Evolutionary conservation across 2,113 vertebrate species (phyloP).

Genomic region (Pterophyllum scalare): DNA sequence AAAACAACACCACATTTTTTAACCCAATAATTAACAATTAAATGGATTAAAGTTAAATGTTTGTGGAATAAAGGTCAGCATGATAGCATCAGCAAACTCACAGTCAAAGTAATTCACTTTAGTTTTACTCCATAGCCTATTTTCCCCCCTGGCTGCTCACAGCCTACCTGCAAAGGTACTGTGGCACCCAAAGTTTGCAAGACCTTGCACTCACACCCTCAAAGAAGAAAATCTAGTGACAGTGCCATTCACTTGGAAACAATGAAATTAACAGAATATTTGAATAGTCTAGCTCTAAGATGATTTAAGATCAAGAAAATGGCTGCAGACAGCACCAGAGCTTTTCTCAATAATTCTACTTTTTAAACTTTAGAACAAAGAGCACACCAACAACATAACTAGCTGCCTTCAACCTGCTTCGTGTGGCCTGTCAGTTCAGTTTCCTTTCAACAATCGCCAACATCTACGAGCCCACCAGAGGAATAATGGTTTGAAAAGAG

Average conservation of each 20-base stretch:
- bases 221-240: not conserved
- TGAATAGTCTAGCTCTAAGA: not conserved
- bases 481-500: conserved; percentile 51
- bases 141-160: not conserved
- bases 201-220: not conserved
- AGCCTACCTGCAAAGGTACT: not conserved
- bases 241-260: not conserved
- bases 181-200: rapidly evolving
- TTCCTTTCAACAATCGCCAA: conserved; percentile 2
- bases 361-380: not conserved
- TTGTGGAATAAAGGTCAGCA: rapidly evolving
- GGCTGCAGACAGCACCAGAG: not conserved
- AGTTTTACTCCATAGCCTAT: not conserved
- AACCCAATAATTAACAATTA: not conserved
- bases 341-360: not conserved
- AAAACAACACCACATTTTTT: not conserved
- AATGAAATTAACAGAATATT: not conserved
- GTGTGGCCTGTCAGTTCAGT: not conserved
- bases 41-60: not conserved
- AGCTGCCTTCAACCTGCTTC: not conserved
- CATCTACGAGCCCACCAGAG: conserved; percentile 7
- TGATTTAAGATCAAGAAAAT: not conserved
- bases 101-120: not conserved
- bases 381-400: not conserved
- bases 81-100: not conserved